Conservation (phyloP, 2,797 vertebrate species). For the Trachops cirrhosus region DNA sequence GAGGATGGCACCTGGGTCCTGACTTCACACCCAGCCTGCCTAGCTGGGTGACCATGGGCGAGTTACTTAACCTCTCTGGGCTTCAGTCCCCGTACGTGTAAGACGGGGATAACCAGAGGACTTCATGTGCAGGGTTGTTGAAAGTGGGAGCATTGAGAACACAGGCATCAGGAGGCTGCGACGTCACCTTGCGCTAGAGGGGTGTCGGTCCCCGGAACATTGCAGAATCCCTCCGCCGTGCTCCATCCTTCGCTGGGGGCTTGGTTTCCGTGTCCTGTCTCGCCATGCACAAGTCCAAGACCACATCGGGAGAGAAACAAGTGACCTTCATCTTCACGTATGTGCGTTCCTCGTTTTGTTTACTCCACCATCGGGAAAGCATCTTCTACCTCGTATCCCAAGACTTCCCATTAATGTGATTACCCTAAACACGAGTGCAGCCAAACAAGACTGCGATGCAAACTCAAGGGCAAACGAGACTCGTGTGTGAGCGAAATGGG, state of each 20-base stretch:
- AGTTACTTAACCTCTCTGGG: not conserved
- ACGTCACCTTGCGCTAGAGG: not conserved
- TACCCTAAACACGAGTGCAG: not conserved
- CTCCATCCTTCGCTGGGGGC: not conserved
- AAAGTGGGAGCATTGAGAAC: accelerated
- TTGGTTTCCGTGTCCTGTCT: not conserved
- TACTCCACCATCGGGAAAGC: constrained; percentile 19
- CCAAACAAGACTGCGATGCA: not conserved
- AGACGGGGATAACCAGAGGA: not conserved
- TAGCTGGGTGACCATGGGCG: not conserved
- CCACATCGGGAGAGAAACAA: not conserved
- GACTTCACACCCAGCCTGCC: not conserved
- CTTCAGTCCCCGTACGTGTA: not conserved
- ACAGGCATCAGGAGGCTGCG: not conserved
- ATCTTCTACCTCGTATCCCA: not conserved
- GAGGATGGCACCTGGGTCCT: accelerated
- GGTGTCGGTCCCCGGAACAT: not conserved
- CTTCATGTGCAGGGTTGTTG: accelerated
- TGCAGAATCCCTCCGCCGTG: accelerated
- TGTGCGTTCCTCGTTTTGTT: not conserved
- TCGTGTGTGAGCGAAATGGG: accelerated
- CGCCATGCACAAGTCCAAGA: not conserved
- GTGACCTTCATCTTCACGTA: not conserved
- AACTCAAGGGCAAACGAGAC: not conserved
- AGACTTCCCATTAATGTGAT: not conserved